A percentile compares a stretch with the other conserved stretches of the same genome.
These are phyloP conservation scores for Thysanoteuthis rhombus DNA, from an alignment of 2,888 invertebrate genomes.

Conservation along the genomic window DNA sequence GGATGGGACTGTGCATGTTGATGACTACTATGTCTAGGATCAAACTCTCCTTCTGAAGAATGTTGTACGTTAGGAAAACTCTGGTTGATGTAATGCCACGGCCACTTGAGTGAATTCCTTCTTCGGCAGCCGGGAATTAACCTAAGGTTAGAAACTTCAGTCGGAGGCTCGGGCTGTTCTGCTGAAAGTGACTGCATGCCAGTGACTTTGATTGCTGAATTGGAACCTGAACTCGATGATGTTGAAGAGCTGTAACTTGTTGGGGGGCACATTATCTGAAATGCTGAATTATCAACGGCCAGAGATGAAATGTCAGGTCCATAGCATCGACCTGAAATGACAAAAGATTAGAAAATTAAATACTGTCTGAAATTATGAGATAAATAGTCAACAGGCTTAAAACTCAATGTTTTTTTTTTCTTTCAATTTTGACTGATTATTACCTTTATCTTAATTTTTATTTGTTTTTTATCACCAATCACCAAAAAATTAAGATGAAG, in stretches of 20 bases:
- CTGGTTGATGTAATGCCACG: conserved; percentile 25
- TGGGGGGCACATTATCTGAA: conserved; percentile 19
- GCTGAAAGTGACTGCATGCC: background rate
- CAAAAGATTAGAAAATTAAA: background rate
- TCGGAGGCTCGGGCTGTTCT: background rate
- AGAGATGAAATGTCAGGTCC: conserved; percentile 20
- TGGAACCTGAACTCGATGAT: conserved; percentile 27
- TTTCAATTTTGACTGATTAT: no score
- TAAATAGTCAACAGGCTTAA: no score
- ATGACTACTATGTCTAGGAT: background rate
- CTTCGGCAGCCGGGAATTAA: background rate
- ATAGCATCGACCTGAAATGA: background rate
- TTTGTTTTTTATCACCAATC: no score
- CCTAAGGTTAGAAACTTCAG: background rate
- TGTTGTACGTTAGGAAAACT: conserved; percentile 31
- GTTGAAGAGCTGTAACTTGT: conserved; percentile 22
- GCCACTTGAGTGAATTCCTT: conserved; percentile 27
- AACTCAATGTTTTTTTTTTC: no score
- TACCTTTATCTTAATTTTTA: no score
- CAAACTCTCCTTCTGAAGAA: conserved; percentile 26
- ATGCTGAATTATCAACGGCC: conserved; percentile 18
- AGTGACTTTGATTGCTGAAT: background rate
- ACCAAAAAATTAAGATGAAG: no score
- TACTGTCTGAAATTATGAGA: no score
- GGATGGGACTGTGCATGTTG: conserved; percentile 47